Evolutionary conservation across 2,797 vertebrate genomes (phyloP).

Genomic region (Acanthis flammea): DNA sequence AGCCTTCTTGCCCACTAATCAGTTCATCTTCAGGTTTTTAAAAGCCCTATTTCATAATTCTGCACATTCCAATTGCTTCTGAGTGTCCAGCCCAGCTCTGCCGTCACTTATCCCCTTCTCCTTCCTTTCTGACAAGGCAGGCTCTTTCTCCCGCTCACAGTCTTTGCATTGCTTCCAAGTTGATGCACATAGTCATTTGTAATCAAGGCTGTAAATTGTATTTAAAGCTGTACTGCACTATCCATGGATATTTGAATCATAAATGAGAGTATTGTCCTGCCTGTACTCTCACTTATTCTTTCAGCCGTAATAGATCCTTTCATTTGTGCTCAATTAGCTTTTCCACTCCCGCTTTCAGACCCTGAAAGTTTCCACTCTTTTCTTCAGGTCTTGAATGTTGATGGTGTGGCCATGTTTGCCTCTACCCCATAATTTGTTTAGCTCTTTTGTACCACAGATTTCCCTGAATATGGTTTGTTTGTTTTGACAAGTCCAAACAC

Average conservation of each 20-base stretch:
- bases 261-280: slow-evolving; percentile 26
- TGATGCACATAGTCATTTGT: slow-evolving; percentile 19
- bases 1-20: slow-evolving; percentile 10
- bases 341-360: slow-evolving; percentile 45
- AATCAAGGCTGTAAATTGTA: slow-evolving; percentile 2
- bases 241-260: slow-evolving; percentile 1
- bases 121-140: background rate
- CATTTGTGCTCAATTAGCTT: slow-evolving; percentile 36
- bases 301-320: slow-evolving; percentile 25
- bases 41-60: slow-evolving; percentile 7
- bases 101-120: background rate
- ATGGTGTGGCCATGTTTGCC: slow-evolving; percentile 18
- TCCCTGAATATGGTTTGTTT: slow-evolving; percentile 65
- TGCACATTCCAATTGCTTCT: background rate
- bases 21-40: slow-evolving; percentile 51
- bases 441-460: slow-evolving; percentile 54
- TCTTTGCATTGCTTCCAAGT: slow-evolving; percentile 4
- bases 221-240: background rate
- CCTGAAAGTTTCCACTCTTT: slow-evolving; percentile 49
- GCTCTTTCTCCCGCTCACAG: slow-evolving; percentile 7
- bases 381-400: slow-evolving; percentile 57
- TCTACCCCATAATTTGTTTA: slow-evolving; percentile 61
- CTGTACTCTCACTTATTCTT: background rate
- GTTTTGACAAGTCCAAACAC: slow-evolving; percentile 67
- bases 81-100: background rate